Conservation (phyloP, 2,113 vertebrate genomes). For the Calyptommatus sinebrachiatus region DNA sequence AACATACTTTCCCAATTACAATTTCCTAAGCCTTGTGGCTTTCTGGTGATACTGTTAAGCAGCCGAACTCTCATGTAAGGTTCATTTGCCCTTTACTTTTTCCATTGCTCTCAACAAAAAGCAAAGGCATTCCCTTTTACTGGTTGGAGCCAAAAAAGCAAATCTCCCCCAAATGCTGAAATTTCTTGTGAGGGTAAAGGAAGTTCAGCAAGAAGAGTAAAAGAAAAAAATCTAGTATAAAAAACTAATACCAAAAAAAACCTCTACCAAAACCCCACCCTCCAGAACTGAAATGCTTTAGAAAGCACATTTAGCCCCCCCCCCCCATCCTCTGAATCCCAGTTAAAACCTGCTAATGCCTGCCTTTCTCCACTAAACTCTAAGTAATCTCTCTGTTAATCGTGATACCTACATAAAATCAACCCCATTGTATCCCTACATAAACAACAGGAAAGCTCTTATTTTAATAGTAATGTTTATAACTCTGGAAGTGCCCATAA, state of each 20-base stretch:
- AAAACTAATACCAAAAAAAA: neutral
- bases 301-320: too few relatives aligned
- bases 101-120: neutral
- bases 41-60: neutral
- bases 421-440: constrained; percentile 19
- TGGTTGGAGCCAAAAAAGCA: neutral
- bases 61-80: neutral
- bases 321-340: neutral
- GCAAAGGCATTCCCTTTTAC: neutral
- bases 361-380: constrained; percentile 13
- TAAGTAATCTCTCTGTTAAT: constrained; percentile 25
- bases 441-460: constrained; percentile 18
- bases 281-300: too few relatives aligned
- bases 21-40: neutral
- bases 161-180: neutral
- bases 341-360: constrained; percentile 1
- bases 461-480: constrained; percentile 9
- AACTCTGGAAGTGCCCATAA: constrained; percentile 23
- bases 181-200: neutral
- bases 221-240: neutral
- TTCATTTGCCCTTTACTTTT: neutral
- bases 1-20: neutral
- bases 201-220: neutral
- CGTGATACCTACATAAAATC: constrained; percentile 28
- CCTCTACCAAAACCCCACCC: too few relatives aligned